Conservation (phyloP, 2,797 vertebrate species). For the Limnodromus scolopaceus region DNA sequence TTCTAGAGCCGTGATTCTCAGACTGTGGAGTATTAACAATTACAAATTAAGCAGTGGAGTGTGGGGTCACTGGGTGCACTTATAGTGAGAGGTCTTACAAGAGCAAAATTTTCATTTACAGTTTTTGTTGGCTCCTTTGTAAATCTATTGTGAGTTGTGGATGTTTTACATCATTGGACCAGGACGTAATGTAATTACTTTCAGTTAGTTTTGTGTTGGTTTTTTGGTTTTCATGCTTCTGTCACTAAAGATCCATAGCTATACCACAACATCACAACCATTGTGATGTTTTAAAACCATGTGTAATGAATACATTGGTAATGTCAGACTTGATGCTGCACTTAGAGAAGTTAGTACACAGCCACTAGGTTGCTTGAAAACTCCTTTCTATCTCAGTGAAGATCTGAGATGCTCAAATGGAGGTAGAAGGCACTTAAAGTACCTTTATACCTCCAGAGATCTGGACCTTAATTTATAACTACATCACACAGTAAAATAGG, state of each 20-base stretch:
- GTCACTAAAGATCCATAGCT: not conserved
- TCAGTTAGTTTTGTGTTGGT: not conserved
- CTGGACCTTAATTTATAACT: not conserved
- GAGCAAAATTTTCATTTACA: not conserved
- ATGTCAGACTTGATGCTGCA: not conserved
- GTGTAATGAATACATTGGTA: not conserved
- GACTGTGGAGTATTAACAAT: not conserved
- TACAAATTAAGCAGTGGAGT: not conserved
- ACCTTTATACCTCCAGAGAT: not conserved
- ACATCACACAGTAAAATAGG: not conserved
- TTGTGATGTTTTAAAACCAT: not conserved
- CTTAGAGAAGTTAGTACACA: not conserved
- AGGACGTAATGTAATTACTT: not conserved
- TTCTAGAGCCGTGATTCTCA: not conserved
- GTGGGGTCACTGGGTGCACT: fast-evolving
- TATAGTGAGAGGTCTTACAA: not conserved
- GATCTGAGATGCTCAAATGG: not conserved
- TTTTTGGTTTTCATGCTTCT: not conserved
- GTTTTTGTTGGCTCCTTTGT: not conserved
- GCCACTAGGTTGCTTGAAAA: not conserved
- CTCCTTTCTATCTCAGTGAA: not conserved
- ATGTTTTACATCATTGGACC: not conserved
- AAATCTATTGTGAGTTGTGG: not conserved
- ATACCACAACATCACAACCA: not conserved
- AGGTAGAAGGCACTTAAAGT: not conserved